Conservation (phyloP, 2,888 invertebrate species). For the Trachelus stipa region DNA sequence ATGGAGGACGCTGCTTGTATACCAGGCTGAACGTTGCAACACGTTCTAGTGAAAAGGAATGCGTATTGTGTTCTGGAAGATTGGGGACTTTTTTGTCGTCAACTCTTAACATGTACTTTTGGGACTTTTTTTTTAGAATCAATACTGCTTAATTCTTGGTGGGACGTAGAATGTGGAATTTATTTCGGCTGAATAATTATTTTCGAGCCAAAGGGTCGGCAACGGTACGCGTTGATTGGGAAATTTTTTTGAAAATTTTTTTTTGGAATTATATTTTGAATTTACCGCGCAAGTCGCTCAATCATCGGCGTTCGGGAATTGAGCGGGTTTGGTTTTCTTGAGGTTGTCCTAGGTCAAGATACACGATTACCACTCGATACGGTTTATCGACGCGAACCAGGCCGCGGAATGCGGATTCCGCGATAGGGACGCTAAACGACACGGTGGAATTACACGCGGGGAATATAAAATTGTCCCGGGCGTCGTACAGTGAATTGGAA, state of each 20-base stretch:
- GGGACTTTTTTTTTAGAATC: background rate
- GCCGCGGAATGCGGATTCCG: background rate
- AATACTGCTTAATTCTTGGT: background rate
- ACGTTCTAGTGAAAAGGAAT: constrained; percentile 31
- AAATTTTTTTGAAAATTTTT: too few species aligned
- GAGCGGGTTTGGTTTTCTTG: background rate
- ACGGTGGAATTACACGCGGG: background rate
- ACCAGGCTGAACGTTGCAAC: constrained; percentile 27
- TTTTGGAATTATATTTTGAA: background rate
- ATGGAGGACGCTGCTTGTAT: constrained; percentile 19
- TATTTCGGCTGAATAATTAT: background rate
- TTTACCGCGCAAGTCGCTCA: background rate
- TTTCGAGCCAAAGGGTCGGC: background rate
- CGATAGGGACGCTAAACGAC: background rate
- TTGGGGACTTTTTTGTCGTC: constrained; percentile 17
- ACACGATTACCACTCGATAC: background rate
- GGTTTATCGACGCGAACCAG: background rate
- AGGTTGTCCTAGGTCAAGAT: background rate
- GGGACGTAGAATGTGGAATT: background rate
- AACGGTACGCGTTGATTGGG: background rate
- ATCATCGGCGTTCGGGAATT: background rate
- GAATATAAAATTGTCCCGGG: background rate
- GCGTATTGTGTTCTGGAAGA: constrained; percentile 36
- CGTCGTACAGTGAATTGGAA: background rate
- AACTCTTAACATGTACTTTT: background rate